These are phyloP conservation scores for Marmota flaviventris DNA, from an alignment of 2,113 vertebrate genomes.

Conservation along the genomic window DNA sequence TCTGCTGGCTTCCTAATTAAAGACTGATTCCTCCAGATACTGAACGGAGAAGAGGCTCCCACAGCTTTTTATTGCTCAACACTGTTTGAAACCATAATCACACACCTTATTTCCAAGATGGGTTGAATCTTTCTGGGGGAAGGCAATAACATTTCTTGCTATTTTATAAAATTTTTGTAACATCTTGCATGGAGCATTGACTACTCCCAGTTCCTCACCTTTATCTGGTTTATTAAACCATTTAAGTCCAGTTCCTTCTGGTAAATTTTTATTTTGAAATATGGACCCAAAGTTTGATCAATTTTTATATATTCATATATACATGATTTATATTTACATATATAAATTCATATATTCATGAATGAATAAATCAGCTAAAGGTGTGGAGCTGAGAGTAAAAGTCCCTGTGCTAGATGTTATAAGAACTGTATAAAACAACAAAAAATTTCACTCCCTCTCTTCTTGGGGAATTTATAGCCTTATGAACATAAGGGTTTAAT, in stretches of 20 bases:
- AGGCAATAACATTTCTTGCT: background rate
- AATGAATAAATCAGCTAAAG: background rate
- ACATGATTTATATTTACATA: too few relatives aligned
- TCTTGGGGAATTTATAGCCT: background rate
- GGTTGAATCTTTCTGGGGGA: background rate
- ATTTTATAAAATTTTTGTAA: conserved; percentile 8
- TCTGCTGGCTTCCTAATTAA: background rate
- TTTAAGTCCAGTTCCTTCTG: background rate
- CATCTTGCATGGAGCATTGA: background rate
- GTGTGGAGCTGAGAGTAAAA: background rate
- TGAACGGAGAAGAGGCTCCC: background rate
- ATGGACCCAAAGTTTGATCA: too few relatives aligned
- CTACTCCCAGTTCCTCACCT: background rate
- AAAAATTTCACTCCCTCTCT: background rate
- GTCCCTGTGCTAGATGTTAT: background rate
- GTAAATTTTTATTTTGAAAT: too few relatives aligned
- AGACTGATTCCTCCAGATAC: background rate
- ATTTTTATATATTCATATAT: too few relatives aligned
- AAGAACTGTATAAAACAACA: background rate
- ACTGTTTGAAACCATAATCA: background rate
- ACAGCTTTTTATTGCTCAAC: background rate
- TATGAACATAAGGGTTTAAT: background rate
- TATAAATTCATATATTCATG: too few relatives aligned
- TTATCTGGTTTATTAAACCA: background rate
- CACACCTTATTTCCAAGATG: background rate